Evolutionary conservation across 2,113 vertebrate genomes (phyloP), one percentile per base, ranked within the genome.

Genomic region (Struthidea cinerea): DNA sequence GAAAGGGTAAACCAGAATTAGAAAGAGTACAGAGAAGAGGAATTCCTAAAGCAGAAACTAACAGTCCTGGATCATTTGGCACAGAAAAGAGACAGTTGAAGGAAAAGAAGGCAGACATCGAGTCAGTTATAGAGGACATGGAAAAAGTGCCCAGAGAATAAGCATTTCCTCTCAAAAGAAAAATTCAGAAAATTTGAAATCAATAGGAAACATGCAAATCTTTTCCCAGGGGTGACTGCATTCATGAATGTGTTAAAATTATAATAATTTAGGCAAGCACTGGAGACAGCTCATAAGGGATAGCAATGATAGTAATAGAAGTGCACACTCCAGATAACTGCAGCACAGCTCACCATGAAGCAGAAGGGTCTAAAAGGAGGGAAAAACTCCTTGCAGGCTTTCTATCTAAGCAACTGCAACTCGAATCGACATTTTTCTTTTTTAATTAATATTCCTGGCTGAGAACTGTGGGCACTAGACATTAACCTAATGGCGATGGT

Each of bases 31-130:
- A 80, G 41, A 76, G 32, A 81, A 89, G 35, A 91, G 26, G 37
- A 93, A 91, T 87, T 95, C 64, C 68, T 77, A 61, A 60, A 88
- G 70, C 63, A 93, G 75, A 92, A 88, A 67, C 7, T 27, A 71
- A 50, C 41, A 93, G 47, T 49, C 28, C 17, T 27, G 21, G 26
- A 90, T 90, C 59, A 65, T 76, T 83, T 87, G 69, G 59, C 12
- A 2, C 8, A 50, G 44, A 67, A 46, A 52, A 37, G 3, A 86
- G 30, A 83, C 28, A 84, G 42, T 22, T 32, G 11, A 89, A 49
- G 22, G 24, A 79, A 24, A 88, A 67, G 55, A 71, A 7, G 11
- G 70, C 52, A 81, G 60, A 49, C 28, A 87, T 24, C 3, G 3
- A 61, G 27, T 53, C 56, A 42, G 18, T 42, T 46, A 69, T 0